A percentile compares a stretch with the other conserved stretches of the same genome.
phyloP scores from a whole-genome alignment of 2,113 vertebrate species.

The Pogona vitticeps region DNA sequence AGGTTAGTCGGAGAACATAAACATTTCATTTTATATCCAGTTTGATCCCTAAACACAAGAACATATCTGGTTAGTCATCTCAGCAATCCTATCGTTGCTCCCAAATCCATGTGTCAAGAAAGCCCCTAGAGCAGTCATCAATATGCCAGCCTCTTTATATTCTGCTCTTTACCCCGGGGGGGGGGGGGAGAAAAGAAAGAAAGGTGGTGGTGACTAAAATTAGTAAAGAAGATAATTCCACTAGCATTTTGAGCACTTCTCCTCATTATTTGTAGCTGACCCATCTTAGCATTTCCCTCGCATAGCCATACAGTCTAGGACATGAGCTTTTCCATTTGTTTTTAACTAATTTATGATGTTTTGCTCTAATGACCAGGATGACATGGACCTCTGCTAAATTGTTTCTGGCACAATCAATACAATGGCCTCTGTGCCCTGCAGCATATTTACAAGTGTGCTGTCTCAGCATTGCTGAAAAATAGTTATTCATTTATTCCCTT shows the following conservation, averaged over 20 bases:
- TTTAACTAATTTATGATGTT: constrained; percentile 49
- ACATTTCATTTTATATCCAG: too few relatives aligned
- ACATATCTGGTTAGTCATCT: too few relatives aligned
- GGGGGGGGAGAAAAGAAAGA: too few relatives aligned
- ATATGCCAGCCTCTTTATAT: too few relatives aligned
- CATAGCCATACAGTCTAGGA: background rate
- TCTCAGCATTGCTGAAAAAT: constrained; percentile 57
- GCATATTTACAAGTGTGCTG: constrained; percentile 63
- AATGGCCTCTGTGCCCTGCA: constrained; percentile 56
- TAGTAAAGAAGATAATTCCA: background rate
- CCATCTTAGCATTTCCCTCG: background rate
- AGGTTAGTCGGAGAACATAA: too few relatives aligned
- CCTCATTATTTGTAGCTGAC: constrained; percentile 13
- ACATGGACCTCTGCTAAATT: constrained; percentile 60
- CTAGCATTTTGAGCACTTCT: background rate
- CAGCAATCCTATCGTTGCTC: too few relatives aligned
- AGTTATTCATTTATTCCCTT: constrained; percentile 60
- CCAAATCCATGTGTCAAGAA: too few relatives aligned
- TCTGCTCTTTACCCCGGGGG: too few relatives aligned
- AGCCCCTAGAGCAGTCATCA: too few relatives aligned
- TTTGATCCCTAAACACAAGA: too few relatives aligned
- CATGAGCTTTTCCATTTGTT: constrained; percentile 41
- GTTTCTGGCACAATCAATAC: constrained; percentile 66
- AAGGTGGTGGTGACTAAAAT: background rate
- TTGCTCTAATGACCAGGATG: constrained; percentile 51